Evolutionary conservation across 2,888 invertebrate genomes (phyloP).

Genomic region (Buathra laborator): DNA sequence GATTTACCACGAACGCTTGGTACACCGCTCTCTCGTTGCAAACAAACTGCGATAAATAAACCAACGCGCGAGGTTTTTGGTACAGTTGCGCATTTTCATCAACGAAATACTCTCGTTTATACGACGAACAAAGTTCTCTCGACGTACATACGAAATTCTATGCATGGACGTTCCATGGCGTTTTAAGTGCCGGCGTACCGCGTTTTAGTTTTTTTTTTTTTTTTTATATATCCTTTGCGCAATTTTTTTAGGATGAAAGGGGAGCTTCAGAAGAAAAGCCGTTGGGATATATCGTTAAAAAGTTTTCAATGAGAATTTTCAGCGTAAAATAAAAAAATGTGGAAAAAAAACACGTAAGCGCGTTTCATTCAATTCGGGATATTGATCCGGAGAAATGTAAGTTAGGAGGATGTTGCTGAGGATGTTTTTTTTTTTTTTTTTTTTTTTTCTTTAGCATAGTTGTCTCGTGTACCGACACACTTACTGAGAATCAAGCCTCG

Average conservation of each 20-base stretch:
- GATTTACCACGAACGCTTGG: constrained; percentile 2
- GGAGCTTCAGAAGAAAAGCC: background rate
- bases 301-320: constrained; percentile 40
- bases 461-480: constrained; percentile 30
- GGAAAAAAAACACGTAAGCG: background rate
- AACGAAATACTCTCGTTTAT: constrained; percentile 38
- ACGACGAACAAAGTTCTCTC: constrained; percentile 21
- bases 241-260: background rate
- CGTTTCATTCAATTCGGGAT: constrained; percentile 31
- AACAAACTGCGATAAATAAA: constrained; percentile 43
- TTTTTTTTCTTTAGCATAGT: background rate
- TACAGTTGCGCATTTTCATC: constrained; percentile 49
- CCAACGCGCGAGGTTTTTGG: background rate
- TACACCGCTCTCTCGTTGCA: background rate
- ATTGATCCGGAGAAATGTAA: constrained; percentile 28
- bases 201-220: background rate
- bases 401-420: constrained; percentile 33
- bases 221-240: constrained; percentile 36
- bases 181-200: constrained; percentile 15
- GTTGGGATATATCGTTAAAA: constrained; percentile 1
- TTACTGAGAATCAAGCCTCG: background rate
- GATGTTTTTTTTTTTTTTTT: constrained; percentile 11
- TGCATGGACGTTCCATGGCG: constrained; percentile 7
- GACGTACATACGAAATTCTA: background rate
- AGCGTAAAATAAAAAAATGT: constrained; percentile 1